Evolutionary conservation across 2,113 vertebrate species (phyloP).

Genomic region (Brachirus orientalis): DNA sequence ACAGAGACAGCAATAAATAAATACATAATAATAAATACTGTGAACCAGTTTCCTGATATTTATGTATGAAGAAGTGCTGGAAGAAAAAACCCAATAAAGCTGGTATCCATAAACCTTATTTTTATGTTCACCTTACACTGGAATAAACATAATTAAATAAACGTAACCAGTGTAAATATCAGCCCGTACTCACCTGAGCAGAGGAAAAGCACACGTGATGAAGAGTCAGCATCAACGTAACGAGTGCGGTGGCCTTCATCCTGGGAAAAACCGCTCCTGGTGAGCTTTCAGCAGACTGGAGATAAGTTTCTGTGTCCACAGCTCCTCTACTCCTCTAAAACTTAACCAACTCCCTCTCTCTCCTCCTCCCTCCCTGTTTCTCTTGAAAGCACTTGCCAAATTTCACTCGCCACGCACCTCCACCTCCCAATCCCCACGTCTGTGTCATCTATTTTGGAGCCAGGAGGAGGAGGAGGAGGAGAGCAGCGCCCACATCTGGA

Average conservation of each 20-base stretch:
- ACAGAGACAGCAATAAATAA: background rate
- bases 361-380: conserved; percentile 31
- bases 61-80: background rate
- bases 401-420: conserved; percentile 31
- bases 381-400: conserved; percentile 68
- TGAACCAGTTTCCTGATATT: background rate
- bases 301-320: conserved; percentile 1
- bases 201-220: conserved; percentile 27
- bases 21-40: no score
- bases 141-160: no score
- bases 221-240: conserved; percentile 41
- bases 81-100: no score
- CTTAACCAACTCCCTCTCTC: conserved; percentile 30
- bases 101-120: no score
- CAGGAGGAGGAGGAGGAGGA: conserved; percentile 13
- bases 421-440: conserved; percentile 20
- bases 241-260: conserved; percentile 28
- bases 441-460: conserved; percentile 35
- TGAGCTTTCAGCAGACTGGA: background rate
- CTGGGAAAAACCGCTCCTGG: background rate
- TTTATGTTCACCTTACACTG: no score
- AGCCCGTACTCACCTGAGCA: conserved; percentile 65
- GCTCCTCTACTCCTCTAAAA: conserved; percentile 13
- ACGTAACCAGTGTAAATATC: background rate
- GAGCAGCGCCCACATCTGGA: conserved; percentile 60